phyloP scores from a whole-genome alignment of 92 coral and sea anemone species.

The Isaurus tuberculatus region DNA sequence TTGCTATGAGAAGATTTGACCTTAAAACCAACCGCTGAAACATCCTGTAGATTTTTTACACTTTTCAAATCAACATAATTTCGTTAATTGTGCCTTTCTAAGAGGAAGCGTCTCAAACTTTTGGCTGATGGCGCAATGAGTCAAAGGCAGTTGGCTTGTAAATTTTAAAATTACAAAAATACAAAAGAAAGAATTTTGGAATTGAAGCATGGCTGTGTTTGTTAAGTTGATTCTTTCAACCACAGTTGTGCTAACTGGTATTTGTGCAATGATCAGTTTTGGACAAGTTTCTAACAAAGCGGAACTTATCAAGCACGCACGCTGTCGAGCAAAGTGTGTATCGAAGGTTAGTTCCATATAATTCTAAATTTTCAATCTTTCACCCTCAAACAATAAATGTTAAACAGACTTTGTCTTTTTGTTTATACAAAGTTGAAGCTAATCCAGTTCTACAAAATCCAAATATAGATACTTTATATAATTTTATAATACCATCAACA shows the following conservation, averaged over 20 bases:
- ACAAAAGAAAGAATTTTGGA: not conserved
- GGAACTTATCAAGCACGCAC: not conserved
- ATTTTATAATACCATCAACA: too few species aligned
- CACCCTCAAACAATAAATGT: too few species aligned
- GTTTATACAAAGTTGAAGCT: too few species aligned
- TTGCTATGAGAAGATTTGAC: not conserved
- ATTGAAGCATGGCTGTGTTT: not conserved
- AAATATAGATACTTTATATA: too few species aligned
- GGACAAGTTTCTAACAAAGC: not conserved
- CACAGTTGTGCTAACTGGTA: not conserved
- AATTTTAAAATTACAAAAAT: not conserved
- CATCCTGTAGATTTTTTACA: not conserved
- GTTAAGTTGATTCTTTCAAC: not conserved
- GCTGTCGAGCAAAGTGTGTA: slow-evolving; percentile 20
- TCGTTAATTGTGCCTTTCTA: not conserved
- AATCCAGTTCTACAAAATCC: too few species aligned
- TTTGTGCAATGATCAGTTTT: not conserved
- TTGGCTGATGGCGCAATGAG: not conserved
- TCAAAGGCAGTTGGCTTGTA: not conserved
- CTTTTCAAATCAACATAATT: not conserved
- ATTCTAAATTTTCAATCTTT: not conserved
- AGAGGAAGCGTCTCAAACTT: not conserved
- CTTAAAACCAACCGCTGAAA: not conserved
- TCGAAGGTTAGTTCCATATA: not conserved
- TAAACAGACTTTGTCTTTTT: too few species aligned